These are phyloP conservation scores for Chirona hameri DNA, from an alignment of 2,888 invertebrate species.

Conservation along the genomic window DNA sequence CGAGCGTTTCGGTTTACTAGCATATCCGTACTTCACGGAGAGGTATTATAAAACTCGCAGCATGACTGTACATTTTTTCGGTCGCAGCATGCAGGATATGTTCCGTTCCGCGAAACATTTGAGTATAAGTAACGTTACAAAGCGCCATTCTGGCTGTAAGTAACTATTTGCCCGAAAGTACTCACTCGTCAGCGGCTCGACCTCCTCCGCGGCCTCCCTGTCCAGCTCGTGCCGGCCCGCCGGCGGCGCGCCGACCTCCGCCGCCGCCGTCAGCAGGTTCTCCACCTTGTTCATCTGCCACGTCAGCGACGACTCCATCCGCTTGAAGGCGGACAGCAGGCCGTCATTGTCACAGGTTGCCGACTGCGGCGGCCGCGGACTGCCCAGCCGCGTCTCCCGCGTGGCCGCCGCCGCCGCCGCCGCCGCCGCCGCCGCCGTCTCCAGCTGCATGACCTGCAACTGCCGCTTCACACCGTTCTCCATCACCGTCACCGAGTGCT, in stretches of 20 bases:
- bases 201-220: background rate
- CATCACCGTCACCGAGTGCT: conserved; percentile 4
- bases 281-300: conserved; percentile 28
- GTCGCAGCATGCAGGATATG: too few relatives aligned
- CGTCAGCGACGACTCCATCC: conserved; percentile 12
- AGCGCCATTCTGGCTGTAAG: too few relatives aligned
- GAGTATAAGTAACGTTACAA: too few relatives aligned
- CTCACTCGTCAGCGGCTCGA: background rate
- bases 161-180: too few relatives aligned
- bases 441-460: background rate
- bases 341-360: background rate
- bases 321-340: background rate
- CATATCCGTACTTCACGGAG: too few relatives aligned
- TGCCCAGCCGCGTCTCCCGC: too few relatives aligned
- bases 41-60: too few relatives aligned
- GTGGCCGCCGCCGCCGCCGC: background rate
- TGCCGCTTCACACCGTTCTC: background rate
- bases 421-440: background rate
- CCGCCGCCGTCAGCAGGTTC: background rate
- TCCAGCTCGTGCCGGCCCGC: background rate
- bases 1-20: too few relatives aligned
- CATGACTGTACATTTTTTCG: too few relatives aligned
- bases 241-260: background rate
- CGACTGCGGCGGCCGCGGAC: background rate
- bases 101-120: too few relatives aligned